Percentiles rank a stretch among this genome's conserved stretches.
Evolutionary conservation across 2,888 invertebrate genomes (phyloP).

Genomic region (Horisme vitalbata): DNA sequence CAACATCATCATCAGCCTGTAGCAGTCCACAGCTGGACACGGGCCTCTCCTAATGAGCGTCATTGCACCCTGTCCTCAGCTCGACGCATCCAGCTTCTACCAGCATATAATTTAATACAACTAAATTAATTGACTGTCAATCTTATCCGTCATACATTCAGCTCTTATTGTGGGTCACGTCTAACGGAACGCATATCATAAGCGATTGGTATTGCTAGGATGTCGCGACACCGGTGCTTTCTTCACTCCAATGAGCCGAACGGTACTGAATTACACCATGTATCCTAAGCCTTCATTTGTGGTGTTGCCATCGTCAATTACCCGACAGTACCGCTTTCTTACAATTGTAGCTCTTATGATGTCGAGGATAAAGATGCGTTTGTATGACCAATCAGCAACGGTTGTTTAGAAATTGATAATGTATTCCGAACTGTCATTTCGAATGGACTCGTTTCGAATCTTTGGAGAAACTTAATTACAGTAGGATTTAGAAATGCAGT

Average conservation of each 20-base stretch:
- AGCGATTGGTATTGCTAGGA: constrained; percentile 76
- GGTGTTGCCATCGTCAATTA: constrained; percentile 72
- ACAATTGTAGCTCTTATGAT: constrained; percentile 22
- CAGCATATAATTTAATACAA: too few relatives aligned
- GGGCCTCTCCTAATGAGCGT: too few relatives aligned
- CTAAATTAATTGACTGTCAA: too few relatives aligned
- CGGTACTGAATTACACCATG: constrained; percentile 75
- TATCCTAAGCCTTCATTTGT: constrained; percentile 72
- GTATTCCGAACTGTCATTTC: constrained; percentile 51
- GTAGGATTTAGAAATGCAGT: constrained; percentile 3
- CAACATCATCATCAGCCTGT: too few relatives aligned
- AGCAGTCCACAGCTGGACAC: too few relatives aligned
- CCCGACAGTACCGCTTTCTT: constrained; percentile 36
- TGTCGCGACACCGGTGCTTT: constrained; percentile 73
- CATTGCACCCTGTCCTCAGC: too few relatives aligned
- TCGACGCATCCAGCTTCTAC: too few relatives aligned
- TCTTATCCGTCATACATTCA: constrained; percentile 42
- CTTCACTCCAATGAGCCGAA: constrained; percentile 76
- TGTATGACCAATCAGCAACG: constrained; percentile 35
- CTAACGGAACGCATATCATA: constrained; percentile 67
- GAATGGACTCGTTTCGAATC: constrained; percentile 48
- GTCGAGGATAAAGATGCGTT: constrained; percentile 12
- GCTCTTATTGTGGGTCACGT: constrained; percentile 45
- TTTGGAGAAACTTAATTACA: constrained; percentile 62
- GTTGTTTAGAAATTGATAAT: constrained; percentile 68